Evolutionary conservation across 2,113 vertebrate species (phyloP), one percentile per base, ranked within the genome.

Genomic region (Aix galericulata): DNA sequence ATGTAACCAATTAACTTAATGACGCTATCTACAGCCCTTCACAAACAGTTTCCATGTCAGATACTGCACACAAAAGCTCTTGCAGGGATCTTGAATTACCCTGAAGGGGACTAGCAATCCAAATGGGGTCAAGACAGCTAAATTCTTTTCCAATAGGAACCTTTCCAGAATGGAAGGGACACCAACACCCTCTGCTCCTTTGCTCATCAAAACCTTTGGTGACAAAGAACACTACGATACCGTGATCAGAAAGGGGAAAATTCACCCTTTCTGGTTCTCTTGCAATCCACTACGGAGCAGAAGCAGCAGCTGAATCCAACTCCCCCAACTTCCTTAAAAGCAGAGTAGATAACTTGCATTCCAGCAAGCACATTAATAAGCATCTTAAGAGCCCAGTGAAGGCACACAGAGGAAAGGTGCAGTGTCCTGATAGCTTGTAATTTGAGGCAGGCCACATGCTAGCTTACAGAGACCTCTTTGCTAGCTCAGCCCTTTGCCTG

Each of bases 31-130:
- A 46, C 88, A 95, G 91, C 82, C 84, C 81, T 32, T 90, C 93
- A 96, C 91, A 95, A 91, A 94, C 66, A 96, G 95, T 94, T 96
- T 96, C 91, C 94, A 96, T 95, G 94, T 96, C 95, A 95, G 91
- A 93, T 91, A 91, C 93, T 71, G 91, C 93, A 94, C 92, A 95
- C 93, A 96, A 80, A 95, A 91, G 86, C 94, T 91, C 95, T 95
- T 97, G 88, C 44, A 4, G 91, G 82, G 74, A 96, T 94, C 96
- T 95, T 91, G 88, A 93, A 94, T 96, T 97, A 93, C 93, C 69
- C 86, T 67, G 90, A 67, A 84, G 27, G 67, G 77, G 80, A 91
- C 71, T 40, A 12, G 9, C 50, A 75, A 62, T 73, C 69, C 92
- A 89, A 75, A 83, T 4, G 25, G 86, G 80, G 81, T 87, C 92